Percentiles rank a stretch among this genome's conserved stretches.
Evolutionary conservation across 1,140 invertebrate genomes (phyloP).

Genomic region (Bemisia tabaci): DNA sequence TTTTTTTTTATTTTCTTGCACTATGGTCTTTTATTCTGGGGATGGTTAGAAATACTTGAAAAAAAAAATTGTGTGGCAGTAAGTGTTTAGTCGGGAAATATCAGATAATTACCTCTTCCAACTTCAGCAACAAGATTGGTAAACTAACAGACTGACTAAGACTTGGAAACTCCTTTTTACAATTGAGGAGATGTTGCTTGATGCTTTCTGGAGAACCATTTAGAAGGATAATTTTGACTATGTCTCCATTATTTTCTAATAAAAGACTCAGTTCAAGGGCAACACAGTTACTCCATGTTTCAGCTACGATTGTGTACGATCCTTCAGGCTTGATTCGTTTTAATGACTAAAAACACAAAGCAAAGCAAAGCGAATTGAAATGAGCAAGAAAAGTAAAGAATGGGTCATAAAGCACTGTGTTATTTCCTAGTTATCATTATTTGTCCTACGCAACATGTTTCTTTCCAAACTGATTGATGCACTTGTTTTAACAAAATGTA

Average conservation of each 20-base stretch:
- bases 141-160: neutral
- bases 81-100: too few relatives aligned
- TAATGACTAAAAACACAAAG: slow-evolving; percentile 9
- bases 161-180: neutral
- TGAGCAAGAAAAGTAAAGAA: too few relatives aligned
- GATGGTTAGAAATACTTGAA: too few relatives aligned
- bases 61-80: neutral
- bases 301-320: slow-evolving; percentile 18
- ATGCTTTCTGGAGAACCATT: slow-evolving; percentile 13
- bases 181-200: neutral
- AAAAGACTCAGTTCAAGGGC: slow-evolving; percentile 16
- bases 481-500: too few relatives aligned
- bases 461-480: too few relatives aligned
- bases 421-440: too few relatives aligned
- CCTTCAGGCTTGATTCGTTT: slow-evolving; percentile 15
- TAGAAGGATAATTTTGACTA: slow-evolving; percentile 12
- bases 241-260: slow-evolving; percentile 16
- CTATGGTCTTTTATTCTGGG: too few relatives aligned
- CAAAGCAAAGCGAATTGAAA: too few relatives aligned
- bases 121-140: neutral
- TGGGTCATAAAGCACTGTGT: too few relatives aligned
- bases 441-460: too few relatives aligned
- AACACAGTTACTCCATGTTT: slow-evolving; percentile 18
- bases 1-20: neutral
- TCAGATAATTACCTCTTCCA: neutral